These are phyloP conservation scores for Phaethon lepturus DNA, from an alignment of 2,113 vertebrate species.

Conservation along the genomic window DNA sequence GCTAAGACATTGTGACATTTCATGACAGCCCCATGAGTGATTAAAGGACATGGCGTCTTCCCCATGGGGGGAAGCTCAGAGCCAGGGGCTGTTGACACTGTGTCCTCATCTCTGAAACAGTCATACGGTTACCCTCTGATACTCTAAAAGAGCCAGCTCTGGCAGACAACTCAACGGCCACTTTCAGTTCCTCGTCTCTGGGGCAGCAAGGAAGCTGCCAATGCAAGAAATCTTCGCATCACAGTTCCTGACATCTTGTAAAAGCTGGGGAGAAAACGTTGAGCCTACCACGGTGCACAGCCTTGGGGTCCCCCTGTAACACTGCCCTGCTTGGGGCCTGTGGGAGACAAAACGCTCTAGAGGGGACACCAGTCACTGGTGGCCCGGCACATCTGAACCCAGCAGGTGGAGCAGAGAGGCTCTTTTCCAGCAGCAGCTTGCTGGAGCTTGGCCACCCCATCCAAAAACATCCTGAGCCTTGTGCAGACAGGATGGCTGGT, in stretches of 20 bases:
- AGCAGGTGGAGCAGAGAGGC: not conserved
- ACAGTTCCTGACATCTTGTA: not conserved
- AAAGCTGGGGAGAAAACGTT: not conserved
- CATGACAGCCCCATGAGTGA: no score
- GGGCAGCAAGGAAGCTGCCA: not conserved
- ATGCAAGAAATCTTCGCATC: not conserved
- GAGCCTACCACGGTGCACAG: not conserved
- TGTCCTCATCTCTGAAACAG: not conserved
- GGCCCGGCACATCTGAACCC: not conserved
- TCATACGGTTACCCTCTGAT: not conserved
- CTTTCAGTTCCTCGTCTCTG: conserved; percentile 56
- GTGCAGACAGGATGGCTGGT: not conserved
- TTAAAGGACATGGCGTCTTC: not conserved
- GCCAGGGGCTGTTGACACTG: not conserved
- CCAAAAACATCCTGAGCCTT: not conserved
- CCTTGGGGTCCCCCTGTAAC: not conserved
- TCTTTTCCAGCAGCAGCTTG: not conserved
- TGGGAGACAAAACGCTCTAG: not conserved
- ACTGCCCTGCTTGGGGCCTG: accelerated
- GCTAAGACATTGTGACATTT: not conserved
- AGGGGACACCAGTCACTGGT: not conserved
- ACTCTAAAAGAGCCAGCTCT: not conserved
- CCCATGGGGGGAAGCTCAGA: not conserved
- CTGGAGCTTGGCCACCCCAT: not conserved
- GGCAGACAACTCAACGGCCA: not conserved